Evolutionary conservation across 2,888 invertebrate species (phyloP).

Genomic region (Sphaerophoria rueppellii): DNA sequence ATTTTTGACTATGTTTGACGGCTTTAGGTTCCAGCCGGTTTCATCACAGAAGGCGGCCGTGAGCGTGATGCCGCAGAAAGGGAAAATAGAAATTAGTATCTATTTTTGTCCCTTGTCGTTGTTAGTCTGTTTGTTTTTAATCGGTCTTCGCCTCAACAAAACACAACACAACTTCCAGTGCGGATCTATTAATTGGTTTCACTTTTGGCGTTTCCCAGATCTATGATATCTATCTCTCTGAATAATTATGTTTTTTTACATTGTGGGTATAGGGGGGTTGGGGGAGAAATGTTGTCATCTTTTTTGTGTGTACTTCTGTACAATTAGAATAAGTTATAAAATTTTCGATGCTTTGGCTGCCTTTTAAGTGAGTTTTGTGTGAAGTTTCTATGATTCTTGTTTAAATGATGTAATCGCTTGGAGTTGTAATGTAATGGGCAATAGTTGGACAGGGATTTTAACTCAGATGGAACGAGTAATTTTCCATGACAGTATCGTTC

Average conservation of each 20-base stretch:
- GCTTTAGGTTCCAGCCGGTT: not conserved
- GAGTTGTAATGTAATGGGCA: not conserved
- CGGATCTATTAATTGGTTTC: conserved; percentile 1
- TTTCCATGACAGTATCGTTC: no score
- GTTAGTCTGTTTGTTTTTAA: not conserved
- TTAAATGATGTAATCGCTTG: not conserved
- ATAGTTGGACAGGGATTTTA: no score
- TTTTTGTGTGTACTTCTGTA: conserved; percentile 8
- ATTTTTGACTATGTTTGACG: not conserved
- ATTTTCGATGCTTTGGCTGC: not conserved
- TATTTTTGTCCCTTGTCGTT: conserved; percentile 10
- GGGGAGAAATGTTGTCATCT: conserved; percentile 1
- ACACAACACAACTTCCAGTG: not conserved
- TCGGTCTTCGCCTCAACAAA: no score
- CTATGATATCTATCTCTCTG: not conserved
- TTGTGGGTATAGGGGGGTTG: not conserved
- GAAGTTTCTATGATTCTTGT: not conserved
- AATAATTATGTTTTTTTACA: not conserved
- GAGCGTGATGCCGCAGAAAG: not conserved
- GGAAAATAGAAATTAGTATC: not conserved
- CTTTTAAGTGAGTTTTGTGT: not conserved
- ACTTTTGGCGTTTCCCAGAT: not conserved
- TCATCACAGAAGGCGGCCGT: not conserved
- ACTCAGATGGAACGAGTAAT: no score
- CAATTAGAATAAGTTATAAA: conserved; percentile 24